Evolutionary conservation across 2,113 vertebrate genomes (phyloP).

Genomic region (Amphiprion percula): DNA sequence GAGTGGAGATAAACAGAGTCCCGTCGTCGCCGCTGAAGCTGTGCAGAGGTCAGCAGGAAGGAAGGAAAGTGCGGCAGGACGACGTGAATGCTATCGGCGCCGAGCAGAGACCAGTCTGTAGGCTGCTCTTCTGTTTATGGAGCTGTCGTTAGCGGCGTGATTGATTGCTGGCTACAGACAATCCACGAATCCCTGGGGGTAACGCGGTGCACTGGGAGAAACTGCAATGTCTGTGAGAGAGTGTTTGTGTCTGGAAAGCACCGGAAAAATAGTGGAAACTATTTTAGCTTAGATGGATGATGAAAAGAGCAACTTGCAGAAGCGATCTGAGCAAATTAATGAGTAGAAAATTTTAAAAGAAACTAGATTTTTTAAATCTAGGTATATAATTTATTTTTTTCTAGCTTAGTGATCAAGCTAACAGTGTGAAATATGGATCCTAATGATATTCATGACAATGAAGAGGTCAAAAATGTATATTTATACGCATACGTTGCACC

Average conservation of each 20-base stretch:
- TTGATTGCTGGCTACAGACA: conserved; percentile 67
- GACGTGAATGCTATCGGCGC: conserved; percentile 73
- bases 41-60: conserved; percentile 74
- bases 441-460: too few relatives aligned
- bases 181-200: conserved; percentile 38
- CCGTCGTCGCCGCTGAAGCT: conserved; percentile 53
- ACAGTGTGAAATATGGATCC: too few relatives aligned
- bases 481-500: too few relatives aligned
- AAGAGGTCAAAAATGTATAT: too few relatives aligned
- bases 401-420: too few relatives aligned
- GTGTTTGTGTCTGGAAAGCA: neutral
- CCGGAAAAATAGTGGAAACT: neutral
- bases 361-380: too few relatives aligned
- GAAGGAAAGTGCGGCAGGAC: conserved; percentile 60
- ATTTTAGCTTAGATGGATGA: too few relatives aligned
- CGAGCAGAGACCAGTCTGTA: conserved; percentile 55
- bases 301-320: too few relatives aligned
- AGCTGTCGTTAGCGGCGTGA: conserved; percentile 59
- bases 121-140: conserved; percentile 67
- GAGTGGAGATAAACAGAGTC: conserved; percentile 64
- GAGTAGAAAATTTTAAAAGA: too few relatives aligned
- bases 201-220: conserved; percentile 2
- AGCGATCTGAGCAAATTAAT: too few relatives aligned
- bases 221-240: conserved; percentile 3
- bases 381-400: too few relatives aligned